Percentiles rank a stretch among this genome's conserved stretches.
These are phyloP conservation scores for Platycnemis pennipes DNA, from an alignment of 2,888 invertebrate genomes.

Conservation along the genomic window DNA sequence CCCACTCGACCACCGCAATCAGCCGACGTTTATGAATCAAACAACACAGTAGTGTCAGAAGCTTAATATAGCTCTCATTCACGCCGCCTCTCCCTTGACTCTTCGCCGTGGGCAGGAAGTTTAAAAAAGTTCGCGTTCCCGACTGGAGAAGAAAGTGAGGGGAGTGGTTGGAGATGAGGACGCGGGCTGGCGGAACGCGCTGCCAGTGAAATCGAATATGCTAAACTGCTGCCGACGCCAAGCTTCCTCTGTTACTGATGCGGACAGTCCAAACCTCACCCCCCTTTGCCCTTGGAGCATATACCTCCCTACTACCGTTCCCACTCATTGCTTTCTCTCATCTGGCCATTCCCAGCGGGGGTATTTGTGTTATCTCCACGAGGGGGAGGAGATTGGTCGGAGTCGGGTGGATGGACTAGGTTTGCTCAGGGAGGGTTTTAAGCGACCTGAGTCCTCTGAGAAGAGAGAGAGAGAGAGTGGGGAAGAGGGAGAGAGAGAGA, in stretches of 20 bases:
- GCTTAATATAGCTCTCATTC: conserved; percentile 4
- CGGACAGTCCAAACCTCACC: not conserved
- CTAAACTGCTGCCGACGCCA: conserved; percentile 10
- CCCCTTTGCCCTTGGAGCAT: not conserved
- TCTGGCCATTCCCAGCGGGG: not conserved
- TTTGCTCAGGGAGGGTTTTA: not conserved
- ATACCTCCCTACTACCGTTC: no score
- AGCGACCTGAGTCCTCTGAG: not conserved
- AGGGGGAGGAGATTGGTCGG: not conserved
- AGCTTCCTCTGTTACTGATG: not conserved
- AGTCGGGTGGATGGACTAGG: not conserved
- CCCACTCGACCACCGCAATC: no score
- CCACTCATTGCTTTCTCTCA: not conserved
- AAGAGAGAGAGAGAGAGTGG: not conserved
- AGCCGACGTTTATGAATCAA: not conserved
- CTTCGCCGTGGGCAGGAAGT: not conserved
- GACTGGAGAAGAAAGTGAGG: not conserved
- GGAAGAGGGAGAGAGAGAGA: no score
- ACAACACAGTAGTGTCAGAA: not conserved
- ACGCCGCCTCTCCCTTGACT: not conserved
- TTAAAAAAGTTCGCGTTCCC: not conserved
- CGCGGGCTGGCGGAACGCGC: not conserved
- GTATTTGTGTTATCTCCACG: not conserved
- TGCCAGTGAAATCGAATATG: conserved; percentile 21
- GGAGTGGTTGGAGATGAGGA: not conserved